phyloP scores from a whole-genome alignment of 1,140 invertebrate genomes.

The Drosophila pruinosa region DNA sequence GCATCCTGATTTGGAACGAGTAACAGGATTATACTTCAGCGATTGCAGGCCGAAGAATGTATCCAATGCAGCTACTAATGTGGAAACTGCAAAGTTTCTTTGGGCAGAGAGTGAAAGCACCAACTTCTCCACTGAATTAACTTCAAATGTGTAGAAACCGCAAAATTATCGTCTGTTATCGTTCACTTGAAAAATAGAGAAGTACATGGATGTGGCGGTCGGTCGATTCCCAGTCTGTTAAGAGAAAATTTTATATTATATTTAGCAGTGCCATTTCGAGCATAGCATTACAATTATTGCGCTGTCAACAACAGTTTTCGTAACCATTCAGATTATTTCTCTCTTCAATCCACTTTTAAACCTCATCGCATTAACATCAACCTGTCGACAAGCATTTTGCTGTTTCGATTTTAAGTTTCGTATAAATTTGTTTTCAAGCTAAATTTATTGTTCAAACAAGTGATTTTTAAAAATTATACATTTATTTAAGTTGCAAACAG shows the following conservation, averaged over 20 bases:
- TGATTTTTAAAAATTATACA: not conserved
- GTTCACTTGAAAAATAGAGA: not conserved
- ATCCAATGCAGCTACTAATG: slow-evolving; percentile 85
- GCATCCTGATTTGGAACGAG: slow-evolving; percentile 86
- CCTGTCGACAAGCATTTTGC: slow-evolving; percentile 10
- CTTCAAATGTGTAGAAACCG: too few relatives aligned
- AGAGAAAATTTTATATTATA: too few relatives aligned
- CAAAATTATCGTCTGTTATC: not conserved
- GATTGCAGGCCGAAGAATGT: slow-evolving; percentile 85
- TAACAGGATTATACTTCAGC: slow-evolving; percentile 90
- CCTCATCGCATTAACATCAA: slow-evolving; percentile 48
- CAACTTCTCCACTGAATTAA: not conserved
- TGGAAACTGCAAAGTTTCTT: slow-evolving; percentile 86
- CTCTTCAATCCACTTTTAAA: slow-evolving; percentile 48
- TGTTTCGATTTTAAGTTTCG: slow-evolving; percentile 54
- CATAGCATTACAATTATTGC: too few relatives aligned
- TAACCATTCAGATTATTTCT: slow-evolving; percentile 13
- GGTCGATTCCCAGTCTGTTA: not conserved
- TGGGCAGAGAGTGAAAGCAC: slow-evolving; percentile 89
- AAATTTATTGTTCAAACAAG: slow-evolving; percentile 26
- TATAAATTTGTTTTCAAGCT: slow-evolving; percentile 33
- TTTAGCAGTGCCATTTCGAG: slow-evolving; percentile 8
- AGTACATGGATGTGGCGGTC: not conserved
- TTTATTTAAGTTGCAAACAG: not conserved
- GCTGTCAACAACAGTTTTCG: not conserved